Evolutionary conservation across 2,888 invertebrate species (phyloP).

Genomic region (Acronicta aceris): DNA sequence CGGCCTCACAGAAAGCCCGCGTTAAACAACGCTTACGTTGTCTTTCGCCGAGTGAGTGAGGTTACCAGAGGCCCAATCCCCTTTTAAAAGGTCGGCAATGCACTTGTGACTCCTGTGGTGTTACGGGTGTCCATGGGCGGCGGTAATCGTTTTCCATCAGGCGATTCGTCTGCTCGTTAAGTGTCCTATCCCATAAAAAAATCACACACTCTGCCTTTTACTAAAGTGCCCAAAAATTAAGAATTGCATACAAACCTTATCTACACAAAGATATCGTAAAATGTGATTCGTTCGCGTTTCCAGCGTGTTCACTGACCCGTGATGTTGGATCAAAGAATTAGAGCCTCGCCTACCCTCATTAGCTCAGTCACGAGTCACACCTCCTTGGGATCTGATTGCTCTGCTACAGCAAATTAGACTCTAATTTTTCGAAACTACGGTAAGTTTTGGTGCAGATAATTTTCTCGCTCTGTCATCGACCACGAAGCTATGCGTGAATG

Average conservation of each 20-base stretch:
- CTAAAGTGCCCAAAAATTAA: slow-evolving; percentile 17
- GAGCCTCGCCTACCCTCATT: slow-evolving; percentile 77
- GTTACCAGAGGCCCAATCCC: too few relatives aligned
- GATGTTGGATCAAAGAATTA: slow-evolving; percentile 83
- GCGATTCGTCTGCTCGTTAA: too few relatives aligned
- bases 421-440: slow-evolving; percentile 14
- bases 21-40: too few relatives aligned
- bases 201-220: slow-evolving; percentile 3
- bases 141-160: too few relatives aligned
- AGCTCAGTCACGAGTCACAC: slow-evolving; percentile 78
- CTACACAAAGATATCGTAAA: slow-evolving; percentile 49
- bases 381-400: slow-evolving; percentile 64
- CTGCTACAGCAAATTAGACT: slow-evolving; percentile 31
- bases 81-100: too few relatives aligned
- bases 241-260: slow-evolving; percentile 45
- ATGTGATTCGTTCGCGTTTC: slow-evolving; percentile 52
- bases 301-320: slow-evolving; percentile 79
- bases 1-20: too few relatives aligned
- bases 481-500: slow-evolving; percentile 46
- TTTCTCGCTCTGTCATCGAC: slow-evolving; percentile 31
- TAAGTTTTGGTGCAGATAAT: slow-evolving; percentile 5
- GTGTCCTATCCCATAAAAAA: too few relatives aligned
- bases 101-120: too few relatives aligned
- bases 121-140: too few relatives aligned
- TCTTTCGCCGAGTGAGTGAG: too few relatives aligned